These are phyloP conservation scores for Otolemur garnettii DNA, from an alignment of 2,113 vertebrate genomes.

Conservation along the genomic window DNA sequence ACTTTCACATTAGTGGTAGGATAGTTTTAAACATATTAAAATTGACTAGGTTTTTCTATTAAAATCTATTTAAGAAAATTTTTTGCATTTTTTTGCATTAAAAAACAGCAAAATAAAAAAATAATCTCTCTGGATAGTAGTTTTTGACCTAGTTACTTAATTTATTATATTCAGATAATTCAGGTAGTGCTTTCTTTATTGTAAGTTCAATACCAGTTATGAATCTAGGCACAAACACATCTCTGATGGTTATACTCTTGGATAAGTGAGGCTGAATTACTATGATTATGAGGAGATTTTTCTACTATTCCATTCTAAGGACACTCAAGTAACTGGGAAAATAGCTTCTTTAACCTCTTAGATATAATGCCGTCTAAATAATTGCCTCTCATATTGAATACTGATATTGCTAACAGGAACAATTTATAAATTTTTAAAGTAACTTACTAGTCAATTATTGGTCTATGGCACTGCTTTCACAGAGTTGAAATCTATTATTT, in stretches of 20 bases:
- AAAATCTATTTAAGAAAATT: background rate
- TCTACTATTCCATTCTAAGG: background rate
- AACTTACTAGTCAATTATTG: background rate
- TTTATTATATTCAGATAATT: constrained; percentile 2
- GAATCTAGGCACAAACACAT: background rate
- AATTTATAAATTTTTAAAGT: background rate
- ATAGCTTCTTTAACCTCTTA: background rate
- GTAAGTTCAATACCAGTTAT: background rate
- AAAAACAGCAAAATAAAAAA: background rate
- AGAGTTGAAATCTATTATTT: background rate
- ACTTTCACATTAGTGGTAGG: background rate
- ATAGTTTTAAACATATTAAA: constrained; percentile 7
- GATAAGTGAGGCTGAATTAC: constrained; percentile 15
- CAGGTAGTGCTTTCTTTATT: background rate
- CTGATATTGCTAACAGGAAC: background rate
- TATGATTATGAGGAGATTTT: background rate
- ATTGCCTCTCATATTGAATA: background rate
- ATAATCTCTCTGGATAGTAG: background rate
- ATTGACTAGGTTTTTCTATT: background rate
- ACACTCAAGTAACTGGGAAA: background rate
- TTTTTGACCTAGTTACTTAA: background rate
- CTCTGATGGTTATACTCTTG: background rate
- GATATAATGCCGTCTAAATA: constrained; percentile 21
- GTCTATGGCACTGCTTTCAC: background rate
- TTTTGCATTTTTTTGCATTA: background rate